Evolutionary conservation across 2,888 invertebrate species (phyloP).

Genomic region (Clivina fossor): DNA sequence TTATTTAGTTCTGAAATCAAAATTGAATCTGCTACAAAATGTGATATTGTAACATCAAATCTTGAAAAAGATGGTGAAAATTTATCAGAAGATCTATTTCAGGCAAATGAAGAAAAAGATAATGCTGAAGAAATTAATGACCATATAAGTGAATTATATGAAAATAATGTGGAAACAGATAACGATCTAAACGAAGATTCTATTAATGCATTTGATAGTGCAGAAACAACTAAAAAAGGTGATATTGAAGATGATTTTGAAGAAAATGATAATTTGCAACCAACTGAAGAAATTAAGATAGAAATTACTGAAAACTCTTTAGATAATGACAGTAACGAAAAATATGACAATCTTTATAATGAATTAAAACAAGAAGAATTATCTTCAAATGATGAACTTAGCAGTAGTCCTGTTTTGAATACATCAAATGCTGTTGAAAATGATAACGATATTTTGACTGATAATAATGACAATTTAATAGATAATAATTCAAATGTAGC

Average conservation of each 20-base stretch:
- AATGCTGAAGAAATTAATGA: neutral
- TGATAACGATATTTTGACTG: neutral
- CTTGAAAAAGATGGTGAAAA: neutral
- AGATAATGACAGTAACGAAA: neutral
- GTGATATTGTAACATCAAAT: too few species aligned
- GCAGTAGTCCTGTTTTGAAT: neutral
- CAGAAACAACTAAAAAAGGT: neutral
- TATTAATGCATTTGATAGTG: neutral
- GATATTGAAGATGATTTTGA: neutral
- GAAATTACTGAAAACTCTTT: neutral
- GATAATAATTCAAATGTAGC: neutral
- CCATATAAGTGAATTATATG: neutral
- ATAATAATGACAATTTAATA: neutral
- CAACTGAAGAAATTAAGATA: too few species aligned
- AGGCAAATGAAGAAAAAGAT: neutral
- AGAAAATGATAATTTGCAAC: conserved; percentile 1
- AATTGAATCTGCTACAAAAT: too few species aligned
- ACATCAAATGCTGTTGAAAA: neutral
- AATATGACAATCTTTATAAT: neutral
- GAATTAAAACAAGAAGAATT: neutral
- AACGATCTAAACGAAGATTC: neutral
- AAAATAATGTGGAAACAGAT: neutral
- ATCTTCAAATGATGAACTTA: neutral
- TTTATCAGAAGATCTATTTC: neutral
- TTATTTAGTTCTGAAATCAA: too few species aligned